Base-by-base conservation (phyloP, 2,113 vertebrate genomes). In the Sterna hirundo region DNA sequence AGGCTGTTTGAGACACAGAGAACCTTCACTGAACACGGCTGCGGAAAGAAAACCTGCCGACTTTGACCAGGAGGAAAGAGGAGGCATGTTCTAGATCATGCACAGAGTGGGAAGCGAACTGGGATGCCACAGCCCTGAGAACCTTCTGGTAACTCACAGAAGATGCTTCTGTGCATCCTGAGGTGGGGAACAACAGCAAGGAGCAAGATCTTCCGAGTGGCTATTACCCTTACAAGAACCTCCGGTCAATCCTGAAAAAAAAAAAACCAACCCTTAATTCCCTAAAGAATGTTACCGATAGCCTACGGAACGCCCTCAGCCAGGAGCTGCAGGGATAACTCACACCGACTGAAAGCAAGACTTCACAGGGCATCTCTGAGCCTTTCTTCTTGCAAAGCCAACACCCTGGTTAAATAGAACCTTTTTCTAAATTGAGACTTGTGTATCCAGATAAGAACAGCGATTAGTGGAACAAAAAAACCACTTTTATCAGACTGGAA, bases 321-420 rank as follows among this genome's bases (percentile, higher is more conserved):
- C 11, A 3, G 72, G 54, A 88, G 49, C 54, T 52, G 54, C 52
- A 58, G 6, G 69, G 69, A 6, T 22, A 65, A 44, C 15, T 32
- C 1, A 42, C 3, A 29, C 4, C 0, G 0, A 51, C 49, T 5
- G 2, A 71, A 57, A 44, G 47, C 72, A 46, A 9, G 15, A 14
- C 47, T 44, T 49, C 20, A 40, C 4, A 21, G 46, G 62, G 72
- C 47, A 69, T 10, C 12, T 47, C 60, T 34, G 23, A 70, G 68
- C 82, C 42, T 27, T 25, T 75, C 76, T 57, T 68, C 57, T 47
- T 30, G 12, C 34, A 21, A 71, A 85, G 25, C 22, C 61, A 70
- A 72, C 0, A 0, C 62, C 88, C 75, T 21, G 47, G 5, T 49
- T 51, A 62, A 86, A 69, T 5, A 52, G 79, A 93, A 86, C 42